Evolutionary conservation across 2,113 vertebrate species (phyloP), one percentile per base, ranked within the genome.

Genomic region (Chloroceryle aenea): DNA sequence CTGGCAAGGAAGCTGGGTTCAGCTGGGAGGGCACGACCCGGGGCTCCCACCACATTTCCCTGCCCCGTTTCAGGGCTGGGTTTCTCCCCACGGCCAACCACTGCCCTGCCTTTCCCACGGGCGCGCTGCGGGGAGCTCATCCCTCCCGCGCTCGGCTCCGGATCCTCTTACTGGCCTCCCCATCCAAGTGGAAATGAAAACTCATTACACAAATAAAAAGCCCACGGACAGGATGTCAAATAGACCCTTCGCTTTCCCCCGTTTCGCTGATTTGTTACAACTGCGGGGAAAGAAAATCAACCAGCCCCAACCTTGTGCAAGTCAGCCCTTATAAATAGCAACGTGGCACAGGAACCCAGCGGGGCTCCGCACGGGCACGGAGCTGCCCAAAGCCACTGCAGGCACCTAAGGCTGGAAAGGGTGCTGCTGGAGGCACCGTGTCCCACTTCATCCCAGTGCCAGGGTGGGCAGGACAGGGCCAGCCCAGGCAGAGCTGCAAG

Each of bases 11-110:
- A 72, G 56, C 4, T 29, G 69, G 34, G 34, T 26, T 61, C 30
- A 19, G 62, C 79, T 15, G 21, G 0, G 2, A 52, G 68, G 55
- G 52, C 12, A 3, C 2, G 0, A 5, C 2, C 4, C 1, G 72
- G 19, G 32, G 0, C 92, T 20, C 53, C 38, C 52, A 4, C 3
- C 0, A 6, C 20, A 3, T 3, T 15, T 69, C 66, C 22, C 47
- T 19, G 29, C 79, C 30, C 34, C 2, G 1, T 3, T 52, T 34
- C 43, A n/a, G 59, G 43, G 85, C 53, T 38, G 55, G 40, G 38
- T 55, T 82, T 45, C 16, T 52, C 76, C 58, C 61, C 50, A 2
- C 2, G 26, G 74, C 42, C 27, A 30, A 20, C 10, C 2, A 1
- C 15, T 13, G 26, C 20, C 38, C 71, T 36, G 74, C 14, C 32